phyloP scores from a whole-genome alignment of 2,113 vertebrate species.

The Neotoma lepida region DNA sequence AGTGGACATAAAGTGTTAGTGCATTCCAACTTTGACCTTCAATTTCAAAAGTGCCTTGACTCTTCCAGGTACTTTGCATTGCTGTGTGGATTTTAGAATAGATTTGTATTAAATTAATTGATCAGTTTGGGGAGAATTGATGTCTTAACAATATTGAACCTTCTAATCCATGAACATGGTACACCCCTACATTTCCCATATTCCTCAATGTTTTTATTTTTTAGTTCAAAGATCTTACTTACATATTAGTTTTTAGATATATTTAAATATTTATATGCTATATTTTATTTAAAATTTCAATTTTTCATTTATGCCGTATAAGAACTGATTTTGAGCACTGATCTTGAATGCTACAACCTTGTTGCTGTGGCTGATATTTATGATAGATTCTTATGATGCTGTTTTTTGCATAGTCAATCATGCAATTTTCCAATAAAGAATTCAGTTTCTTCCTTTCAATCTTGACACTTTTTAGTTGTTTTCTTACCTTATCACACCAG shows the following conservation, averaged over 20 bases:
- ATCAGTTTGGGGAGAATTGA: not conserved
- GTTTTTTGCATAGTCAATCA: not conserved
- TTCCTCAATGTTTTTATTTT: not conserved
- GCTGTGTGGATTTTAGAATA: conserved; percentile 36
- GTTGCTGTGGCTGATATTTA: not conserved
- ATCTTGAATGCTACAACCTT: not conserved
- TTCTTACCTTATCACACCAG: conserved; percentile 25
- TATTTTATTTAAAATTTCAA: conserved; percentile 42
- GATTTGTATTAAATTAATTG: not conserved
- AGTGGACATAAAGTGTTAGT: not conserved
- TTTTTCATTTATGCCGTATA: not conserved
- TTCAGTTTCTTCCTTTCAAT: conserved; percentile 22
- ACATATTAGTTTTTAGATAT: not conserved
- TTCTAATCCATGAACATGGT: not conserved
- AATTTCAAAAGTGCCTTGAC: conserved; percentile 47
- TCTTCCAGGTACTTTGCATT: not conserved
- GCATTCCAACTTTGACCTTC: not conserved
- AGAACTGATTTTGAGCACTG: not conserved
- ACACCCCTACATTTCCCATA: not conserved
- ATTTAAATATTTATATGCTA: not conserved
- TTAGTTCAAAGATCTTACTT: not conserved
- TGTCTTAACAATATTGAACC: not conserved
- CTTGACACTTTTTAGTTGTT: not conserved
- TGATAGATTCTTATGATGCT: not conserved
- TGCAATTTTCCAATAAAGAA: not conserved